A percentile compares a stretch with the other conserved stretches of the same genome.
Evolutionary conservation across 2,888 invertebrate species (phyloP).

Genomic region (Eledone cirrhosa): DNA sequence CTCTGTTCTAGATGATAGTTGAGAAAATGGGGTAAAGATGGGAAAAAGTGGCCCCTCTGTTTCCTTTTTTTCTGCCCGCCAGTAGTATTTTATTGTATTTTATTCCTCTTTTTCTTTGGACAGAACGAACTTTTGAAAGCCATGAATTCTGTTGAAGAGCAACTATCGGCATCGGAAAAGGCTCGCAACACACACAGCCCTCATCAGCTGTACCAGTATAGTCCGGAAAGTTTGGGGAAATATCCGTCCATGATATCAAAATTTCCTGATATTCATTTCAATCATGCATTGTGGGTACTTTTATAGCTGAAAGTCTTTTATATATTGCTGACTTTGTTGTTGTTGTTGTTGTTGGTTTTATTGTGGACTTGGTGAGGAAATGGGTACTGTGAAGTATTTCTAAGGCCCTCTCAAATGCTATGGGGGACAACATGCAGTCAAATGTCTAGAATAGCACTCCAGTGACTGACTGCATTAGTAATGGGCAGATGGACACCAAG

Average conservation of each 20-base stretch:
- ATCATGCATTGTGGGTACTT: conserved; percentile 65
- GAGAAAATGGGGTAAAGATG: too few species aligned
- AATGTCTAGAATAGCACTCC: too few species aligned
- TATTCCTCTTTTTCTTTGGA: not conserved
- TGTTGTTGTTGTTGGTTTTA: too few species aligned
- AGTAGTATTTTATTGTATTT: not conserved
- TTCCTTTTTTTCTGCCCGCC: not conserved
- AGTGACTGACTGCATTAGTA: too few species aligned
- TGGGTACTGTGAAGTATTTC: too few species aligned
- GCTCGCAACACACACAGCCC: conserved; percentile 85
- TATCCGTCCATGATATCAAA: conserved; percentile 58
- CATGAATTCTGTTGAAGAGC: conserved; percentile 79
- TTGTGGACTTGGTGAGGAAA: too few species aligned
- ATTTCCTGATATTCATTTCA: conserved; percentile 62
- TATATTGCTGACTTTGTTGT: too few species aligned
- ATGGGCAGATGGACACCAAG: too few species aligned
- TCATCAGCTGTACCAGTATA: conserved; percentile 81
- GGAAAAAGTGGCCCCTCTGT: too few species aligned
- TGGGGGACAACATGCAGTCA: too few species aligned
- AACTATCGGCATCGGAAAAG: conserved; percentile 82
- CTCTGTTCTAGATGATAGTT: too few species aligned
- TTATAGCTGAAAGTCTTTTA: not conserved
- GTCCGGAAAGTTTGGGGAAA: conserved; percentile 70
- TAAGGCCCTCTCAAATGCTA: too few species aligned
- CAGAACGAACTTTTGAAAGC: conserved; percentile 79